phyloP scores from a whole-genome alignment of 2,797 vertebrate species.

The Halcyon badia region DNA sequence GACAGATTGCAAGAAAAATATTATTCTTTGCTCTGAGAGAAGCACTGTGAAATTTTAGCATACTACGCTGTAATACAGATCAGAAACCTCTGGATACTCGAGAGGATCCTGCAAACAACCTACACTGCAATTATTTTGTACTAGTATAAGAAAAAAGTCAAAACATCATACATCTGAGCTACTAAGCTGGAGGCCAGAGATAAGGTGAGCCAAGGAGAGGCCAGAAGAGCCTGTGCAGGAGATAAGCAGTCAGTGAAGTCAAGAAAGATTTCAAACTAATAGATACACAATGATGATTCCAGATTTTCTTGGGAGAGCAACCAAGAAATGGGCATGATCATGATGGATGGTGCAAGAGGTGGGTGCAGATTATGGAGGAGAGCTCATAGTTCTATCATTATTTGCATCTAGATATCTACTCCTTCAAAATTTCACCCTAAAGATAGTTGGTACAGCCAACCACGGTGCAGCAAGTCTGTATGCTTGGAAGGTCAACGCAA shows the following conservation, averaged over 20 bases:
- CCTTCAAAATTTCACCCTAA: background rate
- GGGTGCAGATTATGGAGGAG: background rate
- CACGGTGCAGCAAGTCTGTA: background rate
- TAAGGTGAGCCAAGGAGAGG: background rate
- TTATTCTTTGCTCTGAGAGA: background rate
- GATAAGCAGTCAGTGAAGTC: background rate
- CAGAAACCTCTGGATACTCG: conserved; percentile 20
- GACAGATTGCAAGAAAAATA: background rate
- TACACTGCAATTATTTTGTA: conserved; percentile 3
- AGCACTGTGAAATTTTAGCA: background rate
- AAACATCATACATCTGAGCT: conserved; percentile 20
- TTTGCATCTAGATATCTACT: background rate
- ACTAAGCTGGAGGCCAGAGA: conserved; percentile 18
- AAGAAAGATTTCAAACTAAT: background rate
- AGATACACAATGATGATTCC: background rate
- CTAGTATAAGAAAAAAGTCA: background rate
- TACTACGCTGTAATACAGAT: background rate
- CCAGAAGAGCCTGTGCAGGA: background rate
- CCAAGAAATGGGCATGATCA: background rate
- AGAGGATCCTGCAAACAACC: conserved; percentile 26
- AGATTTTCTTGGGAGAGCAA: background rate
- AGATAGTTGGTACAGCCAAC: background rate
- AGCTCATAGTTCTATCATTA: background rate
- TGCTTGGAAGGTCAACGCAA: background rate
- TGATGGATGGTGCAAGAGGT: background rate